These are phyloP conservation scores for Etheostoma cragini DNA, from an alignment of 2,113 vertebrate genomes.

Conservation along the genomic window DNA sequence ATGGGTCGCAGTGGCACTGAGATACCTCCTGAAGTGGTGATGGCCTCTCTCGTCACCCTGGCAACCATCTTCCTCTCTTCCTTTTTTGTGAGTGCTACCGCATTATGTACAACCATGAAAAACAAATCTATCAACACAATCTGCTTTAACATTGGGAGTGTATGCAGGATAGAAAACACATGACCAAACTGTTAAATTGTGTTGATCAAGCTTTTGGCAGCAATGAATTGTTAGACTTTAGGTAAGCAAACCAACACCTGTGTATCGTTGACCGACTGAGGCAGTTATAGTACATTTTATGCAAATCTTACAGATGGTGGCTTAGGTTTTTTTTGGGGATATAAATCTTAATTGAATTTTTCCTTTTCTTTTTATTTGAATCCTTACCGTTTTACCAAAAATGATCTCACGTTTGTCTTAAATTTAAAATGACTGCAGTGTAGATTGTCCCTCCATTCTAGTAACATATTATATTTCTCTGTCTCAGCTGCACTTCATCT, in stretches of 20 bases:
- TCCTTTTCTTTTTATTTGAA: neutral
- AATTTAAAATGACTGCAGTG: neutral
- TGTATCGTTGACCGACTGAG: neutral
- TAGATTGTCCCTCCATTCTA: neutral
- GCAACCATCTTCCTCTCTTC: slow-evolving; percentile 90
- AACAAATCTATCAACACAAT: neutral
- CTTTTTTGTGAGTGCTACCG: slow-evolving; percentile 89
- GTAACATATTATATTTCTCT: neutral
- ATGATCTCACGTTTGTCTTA: neutral
- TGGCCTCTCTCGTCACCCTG: slow-evolving; percentile 89
- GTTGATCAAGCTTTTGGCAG: neutral
- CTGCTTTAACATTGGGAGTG: neutral
- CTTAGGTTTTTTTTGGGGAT: neutral
- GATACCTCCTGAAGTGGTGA: slow-evolving; percentile 91
- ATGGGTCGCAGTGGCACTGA: slow-evolving; percentile 96
- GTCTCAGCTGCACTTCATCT: slow-evolving; percentile 93
- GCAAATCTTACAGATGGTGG: neutral
- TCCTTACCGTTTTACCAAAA: neutral
- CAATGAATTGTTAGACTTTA: neutral
- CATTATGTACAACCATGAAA: neutral
- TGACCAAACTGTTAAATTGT: neutral
- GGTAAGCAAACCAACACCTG: slow-evolving; percentile 7
- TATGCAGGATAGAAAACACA: neutral
- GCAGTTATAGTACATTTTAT: neutral
- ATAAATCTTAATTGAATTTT: neutral